Evolutionary conservation across 2,888 invertebrate genomes (phyloP).

Genomic region (Neoscelio sp.): DNA sequence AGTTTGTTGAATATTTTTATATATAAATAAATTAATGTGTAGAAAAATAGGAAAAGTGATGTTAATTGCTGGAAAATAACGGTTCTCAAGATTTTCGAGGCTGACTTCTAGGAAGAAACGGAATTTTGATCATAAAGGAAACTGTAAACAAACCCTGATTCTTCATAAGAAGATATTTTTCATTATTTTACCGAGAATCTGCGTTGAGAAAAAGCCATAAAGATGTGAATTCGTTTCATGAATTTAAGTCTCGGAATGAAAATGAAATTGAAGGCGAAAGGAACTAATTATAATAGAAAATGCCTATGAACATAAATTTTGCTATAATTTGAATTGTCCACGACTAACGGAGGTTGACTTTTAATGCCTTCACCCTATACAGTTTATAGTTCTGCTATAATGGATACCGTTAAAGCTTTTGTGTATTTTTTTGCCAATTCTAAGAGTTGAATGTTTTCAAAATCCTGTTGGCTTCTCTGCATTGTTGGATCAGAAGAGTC

Average conservation of each 20-base stretch:
- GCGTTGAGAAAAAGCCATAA: constrained; percentile 34
- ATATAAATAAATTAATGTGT: too few species aligned
- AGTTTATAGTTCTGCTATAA: constrained; percentile 36
- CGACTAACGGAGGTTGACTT: constrained; percentile 59
- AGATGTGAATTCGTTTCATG: constrained; percentile 33
- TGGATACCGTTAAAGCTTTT: constrained; percentile 46
- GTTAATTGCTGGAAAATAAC: constrained; percentile 30
- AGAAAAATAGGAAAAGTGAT: neutral
- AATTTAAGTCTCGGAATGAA: constrained; percentile 18
- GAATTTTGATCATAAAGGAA: constrained; percentile 38
- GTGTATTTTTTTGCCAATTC: constrained; percentile 30
- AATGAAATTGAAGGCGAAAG: constrained; percentile 33
- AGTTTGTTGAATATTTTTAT: too few species aligned
- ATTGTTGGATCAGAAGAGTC: constrained; percentile 34
- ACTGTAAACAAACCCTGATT: constrained; percentile 53
- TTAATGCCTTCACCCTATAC: constrained; percentile 52
- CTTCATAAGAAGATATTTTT: constrained; percentile 34
- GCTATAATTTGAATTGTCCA: constrained; percentile 57
- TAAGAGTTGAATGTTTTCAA: constrained; percentile 47
- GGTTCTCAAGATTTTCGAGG: constrained; percentile 32
- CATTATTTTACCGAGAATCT: constrained; percentile 35
- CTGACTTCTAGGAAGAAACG: constrained; percentile 53
- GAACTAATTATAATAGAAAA: constrained; percentile 56
- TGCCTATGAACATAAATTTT: constrained; percentile 55
- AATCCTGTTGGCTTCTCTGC: constrained; percentile 44